Percentiles rank a stretch among this genome's conserved stretches.
phyloP scores from a whole-genome alignment of 2,888 invertebrate species.

The Anticlea derivata region DNA sequence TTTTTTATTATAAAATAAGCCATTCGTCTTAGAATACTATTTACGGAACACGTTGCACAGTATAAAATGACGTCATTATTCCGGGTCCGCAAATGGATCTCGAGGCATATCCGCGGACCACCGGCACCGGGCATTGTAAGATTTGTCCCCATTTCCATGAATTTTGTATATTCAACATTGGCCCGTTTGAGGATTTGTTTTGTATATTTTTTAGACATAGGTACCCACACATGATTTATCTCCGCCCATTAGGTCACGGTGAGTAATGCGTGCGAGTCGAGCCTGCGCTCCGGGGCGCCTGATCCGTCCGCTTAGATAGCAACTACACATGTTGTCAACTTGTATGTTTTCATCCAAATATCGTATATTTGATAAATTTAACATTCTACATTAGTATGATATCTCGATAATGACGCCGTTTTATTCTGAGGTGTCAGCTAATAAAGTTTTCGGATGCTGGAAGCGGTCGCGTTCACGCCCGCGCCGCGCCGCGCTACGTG shows the following conservation, averaged over 20 bases:
- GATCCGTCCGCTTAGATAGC: conserved; percentile 77
- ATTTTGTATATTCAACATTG: conserved; percentile 79
- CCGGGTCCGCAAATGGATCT: conserved; percentile 57
- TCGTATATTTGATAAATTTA: conserved; percentile 75
- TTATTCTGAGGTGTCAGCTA: conserved; percentile 68
- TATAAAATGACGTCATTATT: conserved; percentile 46
- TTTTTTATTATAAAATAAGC: no score
- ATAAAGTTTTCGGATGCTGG: conserved; percentile 54
- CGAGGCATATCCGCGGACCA: conserved; percentile 60
- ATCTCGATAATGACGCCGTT: conserved; percentile 71
- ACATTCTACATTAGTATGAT: conserved; percentile 75
- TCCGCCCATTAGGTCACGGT: conserved; percentile 79
- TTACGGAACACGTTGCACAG: neutral
- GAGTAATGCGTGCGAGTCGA: conserved; percentile 71
- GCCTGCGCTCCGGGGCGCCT: conserved; percentile 72
- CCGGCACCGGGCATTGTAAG: conserved; percentile 69
- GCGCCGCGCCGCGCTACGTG: conserved; percentile 39
- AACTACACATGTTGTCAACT: conserved; percentile 82
- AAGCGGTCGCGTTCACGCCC: conserved; percentile 35
- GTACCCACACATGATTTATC: conserved; percentile 72
- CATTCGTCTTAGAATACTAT: no score
- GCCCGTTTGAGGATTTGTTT: conserved; percentile 66
- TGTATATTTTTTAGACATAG: conserved; percentile 68
- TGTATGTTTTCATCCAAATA: conserved; percentile 82
- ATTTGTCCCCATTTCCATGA: conserved; percentile 81